phyloP scores from a whole-genome alignment of 2,113 vertebrate genomes.

The Mungos mungo region DNA sequence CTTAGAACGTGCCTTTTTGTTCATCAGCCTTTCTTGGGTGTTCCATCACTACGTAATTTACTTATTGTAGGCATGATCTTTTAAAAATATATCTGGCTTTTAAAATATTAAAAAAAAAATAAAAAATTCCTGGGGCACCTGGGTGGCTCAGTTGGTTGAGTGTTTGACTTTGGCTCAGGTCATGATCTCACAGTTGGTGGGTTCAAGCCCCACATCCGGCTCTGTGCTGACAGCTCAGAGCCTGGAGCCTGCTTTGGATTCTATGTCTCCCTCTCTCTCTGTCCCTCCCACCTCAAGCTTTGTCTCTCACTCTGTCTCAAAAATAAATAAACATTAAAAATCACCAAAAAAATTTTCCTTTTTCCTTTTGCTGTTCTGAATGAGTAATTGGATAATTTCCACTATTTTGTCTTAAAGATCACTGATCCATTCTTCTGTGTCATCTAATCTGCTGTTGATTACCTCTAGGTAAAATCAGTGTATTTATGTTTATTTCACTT shows the following conservation, averaged over 20 bases:
- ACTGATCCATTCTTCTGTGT: not conserved
- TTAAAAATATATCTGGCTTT: conserved; percentile 75
- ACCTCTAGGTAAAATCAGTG: not conserved
- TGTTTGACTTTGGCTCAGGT: too few relatives aligned
- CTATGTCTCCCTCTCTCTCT: too few relatives aligned
- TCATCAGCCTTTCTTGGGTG: conserved; percentile 34
- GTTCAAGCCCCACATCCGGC: too few relatives aligned
- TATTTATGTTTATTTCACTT: not conserved
- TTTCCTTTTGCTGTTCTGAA: not conserved
- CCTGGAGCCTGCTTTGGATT: too few relatives aligned
- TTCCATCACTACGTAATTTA: conserved; percentile 1
- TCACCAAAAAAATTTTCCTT: not conserved
- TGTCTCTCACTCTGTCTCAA: too few relatives aligned
- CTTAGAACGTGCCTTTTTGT: conserved; percentile 76
- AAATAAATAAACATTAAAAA: too few relatives aligned
- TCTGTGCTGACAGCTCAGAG: too few relatives aligned
- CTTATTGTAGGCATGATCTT: conserved; percentile 68
- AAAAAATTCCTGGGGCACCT: not conserved
- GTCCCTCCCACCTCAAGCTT: too few relatives aligned
- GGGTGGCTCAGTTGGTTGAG: too few relatives aligned
- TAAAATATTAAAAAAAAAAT: too few relatives aligned
- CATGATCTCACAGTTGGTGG: too few relatives aligned
- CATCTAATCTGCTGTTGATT: not conserved
- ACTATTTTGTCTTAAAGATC: not conserved
- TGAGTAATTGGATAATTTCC: not conserved